Evolutionary conservation across 1,140 invertebrate species (phyloP).

Genomic region (Temnothorax curvispinosus): DNA sequence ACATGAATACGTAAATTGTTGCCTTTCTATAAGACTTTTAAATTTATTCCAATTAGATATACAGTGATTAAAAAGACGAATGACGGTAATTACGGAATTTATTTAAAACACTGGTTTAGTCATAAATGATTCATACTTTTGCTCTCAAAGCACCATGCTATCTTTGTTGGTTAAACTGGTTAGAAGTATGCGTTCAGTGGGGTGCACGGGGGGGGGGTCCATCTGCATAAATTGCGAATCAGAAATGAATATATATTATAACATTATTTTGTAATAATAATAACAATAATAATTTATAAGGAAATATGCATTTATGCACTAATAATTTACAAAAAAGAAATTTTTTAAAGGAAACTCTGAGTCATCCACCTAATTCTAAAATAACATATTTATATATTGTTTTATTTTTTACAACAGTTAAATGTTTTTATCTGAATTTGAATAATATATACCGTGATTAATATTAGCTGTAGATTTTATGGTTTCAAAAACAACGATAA

Average conservation of each 20-base stretch:
- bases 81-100: background rate
- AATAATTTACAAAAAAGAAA: background rate
- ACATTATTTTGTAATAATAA: constrained; percentile 7
- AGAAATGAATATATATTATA: background rate
- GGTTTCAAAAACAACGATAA: no score
- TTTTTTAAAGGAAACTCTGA: background rate
- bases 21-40: background rate
- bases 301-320: background rate
- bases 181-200: constrained; percentile 82
- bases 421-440: background rate
- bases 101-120: background rate
- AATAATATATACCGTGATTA: background rate
- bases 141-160: constrained; percentile 71
- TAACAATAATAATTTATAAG: background rate
- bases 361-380: background rate
- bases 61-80: background rate
- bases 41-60: background rate
- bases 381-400: background rate
- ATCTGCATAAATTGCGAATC: constrained; percentile 74
- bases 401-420: background rate
- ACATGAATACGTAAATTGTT: background rate
- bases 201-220: constrained; percentile 80
- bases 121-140: background rate
- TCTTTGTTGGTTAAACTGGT: constrained; percentile 76
- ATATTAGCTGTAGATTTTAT: no score